A percentile compares a stretch with the other conserved stretches of the same genome.
These are phyloP conservation scores for Sminthurides aquaticus DNA, from an alignment of 2,888 invertebrate species.

Conservation along the genomic window DNA sequence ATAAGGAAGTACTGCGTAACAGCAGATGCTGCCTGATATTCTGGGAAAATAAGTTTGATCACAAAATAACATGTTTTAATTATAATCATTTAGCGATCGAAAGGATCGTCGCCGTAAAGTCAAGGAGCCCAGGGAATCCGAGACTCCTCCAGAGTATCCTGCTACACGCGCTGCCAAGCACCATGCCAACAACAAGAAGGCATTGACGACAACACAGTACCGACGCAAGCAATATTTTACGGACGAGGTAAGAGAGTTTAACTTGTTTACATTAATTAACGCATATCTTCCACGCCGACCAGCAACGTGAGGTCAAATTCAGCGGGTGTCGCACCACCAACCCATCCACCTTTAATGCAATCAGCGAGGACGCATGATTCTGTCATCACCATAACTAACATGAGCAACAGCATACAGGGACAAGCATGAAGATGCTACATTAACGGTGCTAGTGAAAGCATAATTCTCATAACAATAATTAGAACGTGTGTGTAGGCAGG, in stretches of 20 bases:
- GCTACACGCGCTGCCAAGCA: not conserved
- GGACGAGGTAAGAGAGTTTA: conserved; percentile 36
- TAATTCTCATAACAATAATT: too few relatives aligned
- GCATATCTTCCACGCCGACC: too few relatives aligned
- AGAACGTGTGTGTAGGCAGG: not conserved
- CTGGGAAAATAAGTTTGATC: too few relatives aligned
- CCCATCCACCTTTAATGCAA: not conserved
- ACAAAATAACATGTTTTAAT: not conserved
- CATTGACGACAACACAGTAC: conserved; percentile 30
- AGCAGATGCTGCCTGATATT: too few relatives aligned
- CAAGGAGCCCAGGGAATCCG: conserved; percentile 39
- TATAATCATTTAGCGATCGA: conserved; percentile 34
- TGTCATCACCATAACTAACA: too few relatives aligned
- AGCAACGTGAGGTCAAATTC: too few relatives aligned
- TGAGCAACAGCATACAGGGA: too few relatives aligned
- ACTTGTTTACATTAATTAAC: conserved; percentile 21
- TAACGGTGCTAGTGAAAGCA: too few relatives aligned
- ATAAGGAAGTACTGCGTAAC: too few relatives aligned
- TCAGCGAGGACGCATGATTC: too few relatives aligned
- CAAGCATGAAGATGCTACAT: too few relatives aligned
- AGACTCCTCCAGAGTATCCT: conserved; percentile 31
- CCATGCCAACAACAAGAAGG: conserved; percentile 37
- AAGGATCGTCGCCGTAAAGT: conserved; percentile 42
- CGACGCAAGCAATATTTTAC: conserved; percentile 37
- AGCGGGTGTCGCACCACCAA: not conserved